phyloP scores from a whole-genome alignment of 2,888 invertebrate species.

The Pachycephus smyrnensis region DNA sequence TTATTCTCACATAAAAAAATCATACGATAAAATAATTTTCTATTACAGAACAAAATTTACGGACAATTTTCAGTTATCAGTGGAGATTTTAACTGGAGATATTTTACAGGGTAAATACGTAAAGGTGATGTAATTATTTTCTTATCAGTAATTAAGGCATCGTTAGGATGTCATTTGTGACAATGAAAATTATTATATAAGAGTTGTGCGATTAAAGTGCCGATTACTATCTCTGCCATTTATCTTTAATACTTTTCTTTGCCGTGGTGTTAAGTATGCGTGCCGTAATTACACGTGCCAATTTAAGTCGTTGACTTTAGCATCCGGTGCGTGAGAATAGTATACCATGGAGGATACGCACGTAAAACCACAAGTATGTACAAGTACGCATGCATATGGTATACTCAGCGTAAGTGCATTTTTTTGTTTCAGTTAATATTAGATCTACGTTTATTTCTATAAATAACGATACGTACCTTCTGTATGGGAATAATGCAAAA shows the following conservation, averaged over 20 bases:
- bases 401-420: background rate
- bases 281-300: background rate
- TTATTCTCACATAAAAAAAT: no score
- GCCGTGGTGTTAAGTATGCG: background rate
- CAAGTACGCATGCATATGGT: background rate
- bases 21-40: no score
- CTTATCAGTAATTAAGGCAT: background rate
- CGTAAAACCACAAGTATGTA: background rate
- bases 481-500: no score
- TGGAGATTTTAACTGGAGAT: no score
- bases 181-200: conserved; percentile 4
- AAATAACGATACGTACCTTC: background rate
- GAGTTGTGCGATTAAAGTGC: background rate
- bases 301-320: background rate
- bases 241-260: background rate
- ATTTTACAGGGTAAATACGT: no score
- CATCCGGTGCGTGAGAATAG: background rate
- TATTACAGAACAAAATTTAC: no score
- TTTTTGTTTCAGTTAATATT: background rate
- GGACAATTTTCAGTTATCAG: no score
- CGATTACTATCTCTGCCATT: background rate
- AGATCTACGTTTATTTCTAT: background rate
- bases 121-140: background rate
- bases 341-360: background rate
- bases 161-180: conserved; percentile 6